Conservation (phyloP, 2,888 invertebrate species). For the Acanthosepion pharaonis region DNA sequence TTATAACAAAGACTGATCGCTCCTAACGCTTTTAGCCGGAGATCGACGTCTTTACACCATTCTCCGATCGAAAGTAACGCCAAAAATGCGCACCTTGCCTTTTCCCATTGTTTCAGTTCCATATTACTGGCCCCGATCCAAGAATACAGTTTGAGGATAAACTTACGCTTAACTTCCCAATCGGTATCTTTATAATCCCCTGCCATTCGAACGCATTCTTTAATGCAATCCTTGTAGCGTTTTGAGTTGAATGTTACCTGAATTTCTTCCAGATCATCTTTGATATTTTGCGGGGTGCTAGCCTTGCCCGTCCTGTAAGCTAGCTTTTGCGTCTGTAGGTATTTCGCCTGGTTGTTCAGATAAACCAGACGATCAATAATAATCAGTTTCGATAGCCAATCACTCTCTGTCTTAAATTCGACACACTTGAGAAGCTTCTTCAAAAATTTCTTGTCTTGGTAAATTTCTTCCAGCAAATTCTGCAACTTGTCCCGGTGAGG, state of each 20-base stretch:
- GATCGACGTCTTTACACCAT: not conserved
- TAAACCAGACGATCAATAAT: not conserved
- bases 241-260: not conserved
- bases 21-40: not conserved
- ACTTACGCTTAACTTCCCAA: not conserved
- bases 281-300: not conserved
- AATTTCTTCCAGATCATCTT: not conserved
- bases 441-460: not conserved
- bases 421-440: not conserved
- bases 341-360: not conserved
- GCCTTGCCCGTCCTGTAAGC: not conserved
- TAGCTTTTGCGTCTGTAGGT: not conserved
- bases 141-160: not conserved
- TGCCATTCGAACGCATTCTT: not conserved
- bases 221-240: not conserved
- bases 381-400: not conserved
- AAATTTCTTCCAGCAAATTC: not conserved
- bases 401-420: not conserved
- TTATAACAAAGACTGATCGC: not conserved
- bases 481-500: not conserved
- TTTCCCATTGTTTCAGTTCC: not conserved
- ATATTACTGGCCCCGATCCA: not conserved
- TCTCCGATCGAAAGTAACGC: not conserved
- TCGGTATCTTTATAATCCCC: not conserved
- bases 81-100: not conserved